Conservation (phyloP, 2,113 vertebrate genomes). For the Gobius niger region DNA sequence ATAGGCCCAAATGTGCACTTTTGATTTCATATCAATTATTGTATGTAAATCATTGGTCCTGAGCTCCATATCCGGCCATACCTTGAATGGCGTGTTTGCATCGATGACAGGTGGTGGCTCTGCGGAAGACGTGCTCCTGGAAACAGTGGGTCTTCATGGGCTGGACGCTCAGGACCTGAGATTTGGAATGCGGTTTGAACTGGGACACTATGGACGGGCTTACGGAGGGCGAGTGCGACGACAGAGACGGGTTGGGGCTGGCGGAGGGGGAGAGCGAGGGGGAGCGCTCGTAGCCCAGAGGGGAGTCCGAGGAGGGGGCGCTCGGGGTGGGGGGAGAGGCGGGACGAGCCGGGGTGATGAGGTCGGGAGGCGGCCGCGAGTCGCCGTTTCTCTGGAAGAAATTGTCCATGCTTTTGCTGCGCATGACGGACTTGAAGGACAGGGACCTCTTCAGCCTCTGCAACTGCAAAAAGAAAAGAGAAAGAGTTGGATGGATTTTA, state of each 20-base stretch:
- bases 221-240: conserved; percentile 63
- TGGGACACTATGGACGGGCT: conserved; percentile 55
- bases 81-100: conserved; percentile 89
- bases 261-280: conserved; percentile 66
- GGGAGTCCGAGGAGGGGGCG: conserved; percentile 46
- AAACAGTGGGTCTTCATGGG: conserved; percentile 84
- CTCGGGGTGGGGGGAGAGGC: conserved; percentile 67
- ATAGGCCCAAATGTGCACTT: no score
- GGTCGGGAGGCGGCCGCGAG: conserved; percentile 68
- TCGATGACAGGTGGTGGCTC: conserved; percentile 82
- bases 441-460: conserved; percentile 87
- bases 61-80: conserved; percentile 50
- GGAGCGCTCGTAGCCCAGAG: conserved; percentile 64
- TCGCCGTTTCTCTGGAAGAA: conserved; percentile 85
- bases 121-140: conserved; percentile 88
- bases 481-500: not conserved
- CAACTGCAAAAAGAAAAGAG: conserved; percentile 71
- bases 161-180: conserved; percentile 57
- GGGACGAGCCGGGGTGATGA: conserved; percentile 76
- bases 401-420: conserved; percentile 90
- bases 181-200: conserved; percentile 58
- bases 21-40: no score
- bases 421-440: conserved; percentile 88
- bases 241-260: conserved; percentile 69
- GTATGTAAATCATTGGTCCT: no score